Evolutionary conservation across 1,140 invertebrate genomes (phyloP), one percentile per base, ranked within the genome.

Genomic region (Dendrolimus kikuchii): DNA sequence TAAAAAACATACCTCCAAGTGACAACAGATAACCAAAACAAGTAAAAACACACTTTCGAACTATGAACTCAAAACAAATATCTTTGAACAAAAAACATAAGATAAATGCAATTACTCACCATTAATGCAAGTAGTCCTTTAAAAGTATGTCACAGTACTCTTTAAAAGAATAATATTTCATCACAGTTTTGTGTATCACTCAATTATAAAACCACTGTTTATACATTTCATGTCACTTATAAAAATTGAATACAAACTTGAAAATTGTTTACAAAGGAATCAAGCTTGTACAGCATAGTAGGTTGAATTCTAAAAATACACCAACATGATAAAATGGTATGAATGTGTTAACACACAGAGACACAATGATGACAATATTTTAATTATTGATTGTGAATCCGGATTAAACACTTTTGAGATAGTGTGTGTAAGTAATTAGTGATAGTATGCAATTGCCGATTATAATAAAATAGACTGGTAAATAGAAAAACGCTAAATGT

Each of bases 301-400:
- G 51, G 55, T 60, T 62, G 67, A 60, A 66, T 83, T 86, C 82
- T 86, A 86, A 82, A 83, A 86, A 83, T 86, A 86, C 78, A 73
- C 66, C 65, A 71, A 75, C 69, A 78, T 75, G 82, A 83, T 86
- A 86, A 86, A 83, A 82, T 68, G 60, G 77, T 80, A 74, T 78
- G 72, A 81, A 75, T 83, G 73, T 80, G 73, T 81, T 77, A 79
- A 83, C 71, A 68, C 72, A 74, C 70, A 75, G 76, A 73, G 77
- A 81, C 78, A 82, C 69, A 77, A 66, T 70, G 66, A 85, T 79
- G 73, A 81, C 77, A 79, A 81, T 74, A 72, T 71, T 23, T 68
- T 68, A 73, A 23, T 71, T 77, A 71, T 74, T 70, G 68, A 73
- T 69, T 68, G 71, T 59, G 66, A 74, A 85, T 85, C 64, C 56